Percentiles rank a stretch among this genome's conserved stretches.
Conservation (phyloP, 2,113 vertebrate species). For the Labeo rohita region DNA sequence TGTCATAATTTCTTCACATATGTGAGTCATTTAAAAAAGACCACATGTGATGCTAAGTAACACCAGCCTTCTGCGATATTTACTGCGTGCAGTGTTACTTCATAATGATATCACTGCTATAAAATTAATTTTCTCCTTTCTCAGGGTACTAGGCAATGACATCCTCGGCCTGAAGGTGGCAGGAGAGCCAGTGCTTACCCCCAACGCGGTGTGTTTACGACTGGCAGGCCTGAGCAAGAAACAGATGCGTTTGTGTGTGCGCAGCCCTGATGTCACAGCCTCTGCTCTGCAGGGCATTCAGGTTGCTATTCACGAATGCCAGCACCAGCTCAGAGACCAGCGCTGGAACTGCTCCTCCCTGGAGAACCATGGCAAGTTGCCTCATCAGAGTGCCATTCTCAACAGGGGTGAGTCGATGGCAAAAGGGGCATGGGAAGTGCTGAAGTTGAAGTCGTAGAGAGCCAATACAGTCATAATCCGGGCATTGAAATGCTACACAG, state of each 20-base stretch:
- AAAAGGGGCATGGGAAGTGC: constrained; percentile 37
- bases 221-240: constrained; percentile 85
- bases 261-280: constrained; percentile 89
- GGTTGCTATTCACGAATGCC: constrained; percentile 90
- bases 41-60: constrained; percentile 34
- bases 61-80: constrained; percentile 28
- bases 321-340: constrained; percentile 87
- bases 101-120: constrained; percentile 33
- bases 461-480: constrained; percentile 36
- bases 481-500: constrained; percentile 25
- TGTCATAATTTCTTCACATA: constrained; percentile 32
- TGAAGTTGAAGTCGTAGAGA: constrained; percentile 1
- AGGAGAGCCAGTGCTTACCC: constrained; percentile 85
- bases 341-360: constrained; percentile 92
- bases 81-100: constrained; percentile 20
- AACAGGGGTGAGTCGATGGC: constrained; percentile 82
- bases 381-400: constrained; percentile 86
- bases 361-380: constrained; percentile 82
- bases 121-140: constrained; percentile 32
- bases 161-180: constrained; percentile 89
- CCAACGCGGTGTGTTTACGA: constrained; percentile 87
- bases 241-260: constrained; percentile 86
- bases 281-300: constrained; percentile 92
- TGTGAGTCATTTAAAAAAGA: constrained; percentile 21
- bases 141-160: constrained; percentile 86